phyloP scores from a whole-genome alignment of 2,113 vertebrate genomes.

The Dasyprocta punctata region DNA sequence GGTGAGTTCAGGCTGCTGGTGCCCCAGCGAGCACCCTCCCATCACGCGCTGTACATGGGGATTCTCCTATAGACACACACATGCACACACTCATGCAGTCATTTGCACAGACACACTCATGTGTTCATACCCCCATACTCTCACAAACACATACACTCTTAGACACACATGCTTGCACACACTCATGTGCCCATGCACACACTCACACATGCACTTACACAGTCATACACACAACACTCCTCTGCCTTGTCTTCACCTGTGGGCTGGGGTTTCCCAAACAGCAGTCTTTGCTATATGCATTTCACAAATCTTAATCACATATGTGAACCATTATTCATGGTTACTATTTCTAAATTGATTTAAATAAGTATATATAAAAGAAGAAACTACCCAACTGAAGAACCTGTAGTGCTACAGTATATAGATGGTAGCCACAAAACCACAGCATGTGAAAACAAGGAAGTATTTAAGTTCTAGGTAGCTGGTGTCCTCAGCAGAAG shows the following conservation, averaged over 20 bases:
- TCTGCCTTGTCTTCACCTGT: neutral
- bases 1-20: neutral
- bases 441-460: neutral
- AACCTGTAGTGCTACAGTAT: neutral
- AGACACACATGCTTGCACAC: no score
- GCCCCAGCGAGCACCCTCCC: neutral
- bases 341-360: neutral
- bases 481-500: neutral
- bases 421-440: no score
- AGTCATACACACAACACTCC: neutral
- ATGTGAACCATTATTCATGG: neutral
- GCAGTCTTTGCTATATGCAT: accelerated
- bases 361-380: neutral
- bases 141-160: neutral
- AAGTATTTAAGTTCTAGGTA: neutral
- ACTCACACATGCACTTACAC: neutral
- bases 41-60: accelerated
- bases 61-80: neutral
- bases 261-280: neutral
- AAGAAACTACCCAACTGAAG: neutral
- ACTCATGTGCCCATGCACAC: neutral
- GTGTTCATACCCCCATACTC: neutral
- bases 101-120: neutral
- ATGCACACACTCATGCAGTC: neutral
- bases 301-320: neutral